Evolutionary conservation across 2,113 vertebrate genomes (phyloP), one percentile per base, ranked within the genome.

Genomic region (Charina bottae): DNA sequence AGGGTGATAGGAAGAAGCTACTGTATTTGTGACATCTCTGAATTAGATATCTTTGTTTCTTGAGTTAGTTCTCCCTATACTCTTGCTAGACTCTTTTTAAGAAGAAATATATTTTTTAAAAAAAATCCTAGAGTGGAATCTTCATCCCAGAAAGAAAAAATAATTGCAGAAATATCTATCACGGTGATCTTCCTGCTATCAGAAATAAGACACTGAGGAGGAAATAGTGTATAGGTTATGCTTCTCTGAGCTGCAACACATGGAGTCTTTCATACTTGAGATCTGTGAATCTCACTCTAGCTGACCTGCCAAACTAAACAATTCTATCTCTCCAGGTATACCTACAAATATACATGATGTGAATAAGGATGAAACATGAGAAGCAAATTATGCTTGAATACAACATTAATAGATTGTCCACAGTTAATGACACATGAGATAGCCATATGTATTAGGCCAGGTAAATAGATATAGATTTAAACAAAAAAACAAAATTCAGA

Each of bases 291-390:
- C 28, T 90, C 54, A 90, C 83, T 92, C 86, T 23, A 85, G 5
- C 13, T 92, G 84, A 87, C 26, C 88, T 91, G 84, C 85, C 62
- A 90, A 78, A 78, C 54, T 62, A 90, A 92, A 90, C 42, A 86
- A 58, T 86, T 91, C n/a, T 62, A 54, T 86, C 54, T 91, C 10
- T 86, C 33, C 42, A 33, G 33, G 9, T 84, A 90, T 59, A 83
- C n/a, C 64, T 2, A 59, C 54, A 78, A 49, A 59, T 10, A 58
- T 19, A 13, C n/a, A 10, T 62, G 6, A 37, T 54, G 17, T 54
- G 87, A 87, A 87, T 60, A 37, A 93, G 23, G 58, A 93, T 87
- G 42, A 87, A 26, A 60, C 33, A 28, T 13, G 42, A 83, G 24
- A 83, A 85, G 59, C 24, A 87, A 87, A 87, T 91, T 42, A 72